Conservation (phyloP, 2,113 vertebrate species). For the Bettongia penicillata region DNA sequence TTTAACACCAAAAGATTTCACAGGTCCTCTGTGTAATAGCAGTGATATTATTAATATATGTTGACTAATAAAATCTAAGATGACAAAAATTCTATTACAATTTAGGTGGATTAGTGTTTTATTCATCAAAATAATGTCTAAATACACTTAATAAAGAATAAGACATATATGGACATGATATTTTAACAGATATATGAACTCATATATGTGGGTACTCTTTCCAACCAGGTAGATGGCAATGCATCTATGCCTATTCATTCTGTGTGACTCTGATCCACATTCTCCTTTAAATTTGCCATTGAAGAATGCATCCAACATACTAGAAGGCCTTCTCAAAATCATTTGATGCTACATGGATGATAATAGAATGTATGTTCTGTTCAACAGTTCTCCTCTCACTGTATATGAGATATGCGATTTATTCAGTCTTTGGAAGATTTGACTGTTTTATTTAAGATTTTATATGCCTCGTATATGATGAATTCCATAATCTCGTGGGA, state of each 20-base stretch:
- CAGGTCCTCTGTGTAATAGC: background rate
- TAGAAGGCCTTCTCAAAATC: background rate
- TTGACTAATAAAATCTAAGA: background rate
- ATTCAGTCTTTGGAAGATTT: background rate
- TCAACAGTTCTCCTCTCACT: background rate
- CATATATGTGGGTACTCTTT: background rate
- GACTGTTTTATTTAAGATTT: background rate
- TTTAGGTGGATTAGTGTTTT: background rate
- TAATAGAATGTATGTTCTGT: background rate
- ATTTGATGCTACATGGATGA: background rate
- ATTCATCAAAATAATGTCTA: background rate
- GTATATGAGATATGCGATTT: background rate
- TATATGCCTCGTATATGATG: background rate
- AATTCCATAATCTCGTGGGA: background rate
- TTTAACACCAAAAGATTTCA: background rate
- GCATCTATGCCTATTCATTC: background rate
- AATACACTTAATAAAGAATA: background rate
- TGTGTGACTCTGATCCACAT: background rate
- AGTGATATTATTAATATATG: background rate
- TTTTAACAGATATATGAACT: background rate
- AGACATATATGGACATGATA: background rate
- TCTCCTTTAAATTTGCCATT: background rate
- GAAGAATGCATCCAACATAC: background rate
- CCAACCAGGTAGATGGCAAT: background rate
- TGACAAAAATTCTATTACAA: background rate